Percentiles rank a stretch among this genome's conserved stretches.
phyloP scores from a whole-genome alignment of 2,888 invertebrate genomes.

The Celastrina argiolus region DNA sequence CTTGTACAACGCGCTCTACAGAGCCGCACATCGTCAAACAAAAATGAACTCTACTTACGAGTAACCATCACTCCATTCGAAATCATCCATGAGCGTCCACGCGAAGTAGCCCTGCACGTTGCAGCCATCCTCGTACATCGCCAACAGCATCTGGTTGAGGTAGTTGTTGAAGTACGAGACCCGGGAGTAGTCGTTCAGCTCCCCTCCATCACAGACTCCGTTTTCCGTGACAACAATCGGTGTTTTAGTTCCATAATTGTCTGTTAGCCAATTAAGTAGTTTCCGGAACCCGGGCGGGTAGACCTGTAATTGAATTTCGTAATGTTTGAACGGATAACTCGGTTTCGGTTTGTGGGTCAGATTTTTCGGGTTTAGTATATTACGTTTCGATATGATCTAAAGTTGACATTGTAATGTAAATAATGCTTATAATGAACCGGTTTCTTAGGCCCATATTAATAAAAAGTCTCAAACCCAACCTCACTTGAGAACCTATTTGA shows the following conservation, averaged over 20 bases:
- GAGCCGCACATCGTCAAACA: too few relatives aligned
- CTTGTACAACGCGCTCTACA: too few relatives aligned
- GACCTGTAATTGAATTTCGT: conserved; percentile 53
- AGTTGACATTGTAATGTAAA: too few relatives aligned
- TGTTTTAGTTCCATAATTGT: conserved; percentile 75
- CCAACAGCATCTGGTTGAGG: conserved; percentile 57
- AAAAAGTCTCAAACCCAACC: too few relatives aligned
- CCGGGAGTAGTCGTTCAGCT: conserved; percentile 57
- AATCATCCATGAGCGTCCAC: conserved; percentile 81
- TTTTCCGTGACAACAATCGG: conserved; percentile 79
- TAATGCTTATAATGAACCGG: too few relatives aligned
- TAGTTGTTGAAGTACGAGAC: conserved; percentile 75
- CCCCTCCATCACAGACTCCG: conserved; percentile 73
- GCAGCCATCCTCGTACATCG: conserved; percentile 60
- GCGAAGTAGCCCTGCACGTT: conserved; percentile 75
- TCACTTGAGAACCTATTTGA: too few relatives aligned
- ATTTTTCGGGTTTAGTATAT: neutral
- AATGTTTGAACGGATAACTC: neutral
- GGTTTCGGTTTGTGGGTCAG: neutral
- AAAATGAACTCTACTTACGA: conserved; percentile 42
- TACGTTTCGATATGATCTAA: too few relatives aligned
- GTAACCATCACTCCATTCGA: conserved; percentile 78
- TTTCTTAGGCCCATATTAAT: too few relatives aligned
- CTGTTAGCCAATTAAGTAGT: conserved; percentile 79
- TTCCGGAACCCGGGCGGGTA: conserved; percentile 81